Evolutionary conservation across 2,888 invertebrate genomes (phyloP).

Genomic region (Chrysina gloriosa): DNA sequence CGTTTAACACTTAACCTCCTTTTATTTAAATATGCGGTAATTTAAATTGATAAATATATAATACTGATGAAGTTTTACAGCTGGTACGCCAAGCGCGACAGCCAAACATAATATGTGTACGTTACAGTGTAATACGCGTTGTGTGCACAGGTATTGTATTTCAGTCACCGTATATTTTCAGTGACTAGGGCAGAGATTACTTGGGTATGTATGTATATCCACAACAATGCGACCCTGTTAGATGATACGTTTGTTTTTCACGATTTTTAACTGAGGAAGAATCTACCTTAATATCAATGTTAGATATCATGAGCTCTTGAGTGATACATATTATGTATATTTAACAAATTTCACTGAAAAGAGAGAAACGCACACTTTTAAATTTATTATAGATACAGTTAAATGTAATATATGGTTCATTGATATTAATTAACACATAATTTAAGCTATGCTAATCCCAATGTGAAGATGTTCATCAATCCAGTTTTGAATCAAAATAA

Average conservation of each 20-base stretch:
- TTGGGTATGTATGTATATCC: constrained; percentile 25
- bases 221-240: constrained; percentile 35
- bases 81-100: constrained; percentile 23
- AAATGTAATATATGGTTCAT: too few species aligned
- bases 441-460: too few species aligned
- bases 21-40: constrained; percentile 36
- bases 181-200: constrained; percentile 31
- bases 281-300: constrained; percentile 2
- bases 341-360: too few species aligned
- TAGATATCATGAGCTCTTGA: too few species aligned
- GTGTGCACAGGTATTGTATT: constrained; percentile 34
- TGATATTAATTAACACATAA: too few species aligned
- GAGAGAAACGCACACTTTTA: too few species aligned
- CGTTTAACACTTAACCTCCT: constrained; percentile 38
- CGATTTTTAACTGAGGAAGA: constrained; percentile 11
- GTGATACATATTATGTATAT: too few species aligned
- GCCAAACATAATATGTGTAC: constrained; percentile 13
- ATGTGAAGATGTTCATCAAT: too few species aligned
- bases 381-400: too few species aligned
- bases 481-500: too few species aligned
- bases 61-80: constrained; percentile 25
- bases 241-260: constrained; percentile 31
- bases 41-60: constrained; percentile 37
- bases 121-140: constrained; percentile 14
- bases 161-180: constrained; percentile 33